Evolutionary conservation across 2,888 invertebrate genomes (phyloP), one percentile per base, ranked within the genome.

Genomic region (Xestia rhomboidea): DNA sequence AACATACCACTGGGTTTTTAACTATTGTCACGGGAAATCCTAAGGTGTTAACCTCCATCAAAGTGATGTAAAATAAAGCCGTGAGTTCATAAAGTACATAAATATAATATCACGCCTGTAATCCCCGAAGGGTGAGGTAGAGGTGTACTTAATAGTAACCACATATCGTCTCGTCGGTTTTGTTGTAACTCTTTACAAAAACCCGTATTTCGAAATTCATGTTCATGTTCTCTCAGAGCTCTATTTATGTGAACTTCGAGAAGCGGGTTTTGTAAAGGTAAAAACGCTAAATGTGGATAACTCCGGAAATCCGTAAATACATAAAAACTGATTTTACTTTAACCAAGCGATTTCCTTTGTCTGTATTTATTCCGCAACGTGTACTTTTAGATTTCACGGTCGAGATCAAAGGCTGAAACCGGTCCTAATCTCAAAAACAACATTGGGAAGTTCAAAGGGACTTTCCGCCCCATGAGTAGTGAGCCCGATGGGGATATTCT

Each of bases 391-490:
- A 81, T 64, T 44, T 60, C 44, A 68, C 64, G 60, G 41, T 49
- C 21, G 51, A 62, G 63, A 73, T 85, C 68, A 71, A 82, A 83
- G 63, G 82, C 46, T 62, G 38, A 38, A 81, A 66, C 41, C 49
- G 62, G 24, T 69, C 44, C 44, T 69, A 67, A 73, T 60, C 77
- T 70, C 64, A 68, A 46, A 76, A 73, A 81, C 57, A 85, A 81
- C 66, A 73, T 70, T 68, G 8, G 38, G 6, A 46, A n/a, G 63
- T 67, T 82, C 82, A 82, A 83, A 82, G 73, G n/a, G 44, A 46
- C 30, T 63, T 68, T 62, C n/a, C 30, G 24, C 30, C 51, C 4
- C 18, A 13, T 21, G 15, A 62, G 27, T 41, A 73, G 57, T 51
- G 46, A 27, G 57, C 64, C 62, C 44, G 34, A 63, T 67, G 62